These are phyloP conservation scores for Agapornis roseicollis DNA, from an alignment of 2,113 vertebrate species.

Conservation along the genomic window DNA sequence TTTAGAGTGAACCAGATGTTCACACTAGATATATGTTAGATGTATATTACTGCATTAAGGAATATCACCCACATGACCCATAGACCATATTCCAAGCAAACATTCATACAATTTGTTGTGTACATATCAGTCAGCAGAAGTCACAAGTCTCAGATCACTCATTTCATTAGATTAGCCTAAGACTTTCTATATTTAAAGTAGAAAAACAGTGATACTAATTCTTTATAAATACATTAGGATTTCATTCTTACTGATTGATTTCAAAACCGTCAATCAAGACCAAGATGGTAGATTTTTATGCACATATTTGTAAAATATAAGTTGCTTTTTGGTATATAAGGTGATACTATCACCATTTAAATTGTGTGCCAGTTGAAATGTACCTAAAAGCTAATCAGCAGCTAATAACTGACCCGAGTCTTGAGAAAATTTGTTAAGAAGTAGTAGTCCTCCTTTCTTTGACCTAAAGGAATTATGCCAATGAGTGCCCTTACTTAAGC, in stretches of 20 bases:
- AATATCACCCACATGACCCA: background rate
- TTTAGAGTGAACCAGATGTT: background rate
- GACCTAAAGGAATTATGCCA: background rate
- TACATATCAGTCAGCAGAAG: background rate
- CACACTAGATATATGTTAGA: background rate
- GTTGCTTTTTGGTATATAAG: fast-evolving
- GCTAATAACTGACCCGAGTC: background rate
- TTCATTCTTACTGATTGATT: background rate
- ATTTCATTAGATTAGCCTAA: background rate
- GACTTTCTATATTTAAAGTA: background rate
- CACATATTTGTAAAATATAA: background rate
- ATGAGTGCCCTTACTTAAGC: background rate
- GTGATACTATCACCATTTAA: background rate
- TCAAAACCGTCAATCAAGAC: background rate
- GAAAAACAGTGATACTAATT: background rate
- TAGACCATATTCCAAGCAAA: background rate
- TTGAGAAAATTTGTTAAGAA: background rate
- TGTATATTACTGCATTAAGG: background rate
- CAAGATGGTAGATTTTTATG: background rate
- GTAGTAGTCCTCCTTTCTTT: background rate
- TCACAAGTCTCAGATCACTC: background rate
- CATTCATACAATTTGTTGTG: background rate
- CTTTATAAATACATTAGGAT: background rate
- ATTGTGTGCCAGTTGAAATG: background rate
- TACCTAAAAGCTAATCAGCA: background rate